Evolutionary conservation across 2,113 vertebrate species (phyloP), one percentile per base, ranked within the genome.

Genomic region (Bettongia penicillata): DNA sequence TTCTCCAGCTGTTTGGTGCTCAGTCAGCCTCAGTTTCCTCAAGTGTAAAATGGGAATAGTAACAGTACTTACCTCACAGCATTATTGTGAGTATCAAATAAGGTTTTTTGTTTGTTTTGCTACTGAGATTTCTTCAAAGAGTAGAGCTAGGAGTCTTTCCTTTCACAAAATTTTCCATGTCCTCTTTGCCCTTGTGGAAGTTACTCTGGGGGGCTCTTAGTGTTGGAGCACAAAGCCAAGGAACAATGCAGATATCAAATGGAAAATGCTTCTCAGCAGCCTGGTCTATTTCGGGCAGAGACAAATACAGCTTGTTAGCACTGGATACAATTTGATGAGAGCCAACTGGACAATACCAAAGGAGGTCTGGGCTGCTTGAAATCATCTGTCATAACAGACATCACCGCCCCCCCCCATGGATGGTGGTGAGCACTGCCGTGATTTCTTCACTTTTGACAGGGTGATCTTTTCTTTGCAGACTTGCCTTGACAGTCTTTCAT

Each of bases 331-430:
- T 94, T 96, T 96, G 93, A 97, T 96, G 98, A 97, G 97, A 98
- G 97, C 90, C 92, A 97, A 97, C 97, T 95, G 5, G 28, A 92
- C 92, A 96, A 97, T 97, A 7, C 91, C 52, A 48, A 96, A 97
- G 98, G 98, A 96, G 96, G 95, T 98, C 97, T 94, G 97, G 98
- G 94, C 96, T 97, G 91, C 97, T 97, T 97, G 94, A 98, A 93
- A 93, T 97, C 96, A 98, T 98, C 98, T 98, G 98, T 98, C 98
- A 98, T 97, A 99, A 98, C 98, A 98, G 98, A 98, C 93, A 90
- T 97, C 98, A 98, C 97, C 97, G 98, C 91, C 95, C 48, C 48
- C 48, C 2, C 48, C 48, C 48, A 48, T 48, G 48, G 96, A 53
- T 95, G 95, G 97, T 98, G 97, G 97, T 95, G 98, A 97, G 97